Conservation (phyloP, 2,113 vertebrate species). For the Sceloporus tristichus region DNA sequence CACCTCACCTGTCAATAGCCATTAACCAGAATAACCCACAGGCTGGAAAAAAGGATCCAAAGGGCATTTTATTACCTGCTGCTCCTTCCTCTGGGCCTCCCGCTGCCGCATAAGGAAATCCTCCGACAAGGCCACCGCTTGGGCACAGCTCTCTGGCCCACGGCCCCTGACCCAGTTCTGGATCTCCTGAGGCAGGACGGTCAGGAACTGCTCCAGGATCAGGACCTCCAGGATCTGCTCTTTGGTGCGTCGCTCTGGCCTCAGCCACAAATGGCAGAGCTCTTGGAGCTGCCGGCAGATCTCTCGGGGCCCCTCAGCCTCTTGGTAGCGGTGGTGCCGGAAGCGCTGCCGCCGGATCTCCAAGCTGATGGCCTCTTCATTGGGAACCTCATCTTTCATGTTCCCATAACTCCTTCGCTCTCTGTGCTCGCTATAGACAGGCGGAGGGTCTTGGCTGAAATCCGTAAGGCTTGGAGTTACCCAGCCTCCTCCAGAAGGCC, state of each 20-base stretch:
- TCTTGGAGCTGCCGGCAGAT: slow-evolving; percentile 74
- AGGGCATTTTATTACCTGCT: slow-evolving; percentile 54
- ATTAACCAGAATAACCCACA: too few species aligned
- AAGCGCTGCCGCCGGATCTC: slow-evolving; percentile 67
- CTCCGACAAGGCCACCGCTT: slow-evolving; percentile 72
- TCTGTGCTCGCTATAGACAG: neutral
- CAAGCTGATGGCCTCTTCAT: slow-evolving; percentile 54
- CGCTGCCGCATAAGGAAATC: slow-evolving; percentile 63
- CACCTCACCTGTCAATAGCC: too few species aligned
- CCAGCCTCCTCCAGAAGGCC: slow-evolving; percentile 10
- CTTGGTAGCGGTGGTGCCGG: slow-evolving; percentile 21
- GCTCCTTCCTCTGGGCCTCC: slow-evolving; percentile 70
- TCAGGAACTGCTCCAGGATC: slow-evolving; percentile 36
- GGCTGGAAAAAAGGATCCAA: neutral
- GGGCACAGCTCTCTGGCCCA: slow-evolving; percentile 69
- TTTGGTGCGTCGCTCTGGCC: slow-evolving; percentile 62
- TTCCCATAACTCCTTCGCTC: neutral
- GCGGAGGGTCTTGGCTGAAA: neutral
- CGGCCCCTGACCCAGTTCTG: slow-evolving; percentile 53
- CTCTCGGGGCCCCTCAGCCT: slow-evolving; percentile 61
- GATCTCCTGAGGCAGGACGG: slow-evolving; percentile 26
- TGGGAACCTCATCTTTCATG: slow-evolving; percentile 33
- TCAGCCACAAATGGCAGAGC: slow-evolving; percentile 74
- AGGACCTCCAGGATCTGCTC: slow-evolving; percentile 35
- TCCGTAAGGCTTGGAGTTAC: neutral